Percentiles rank a stretch among this genome's conserved stretches.
Conservation (phyloP, 2,113 vertebrate species). For the Datnioides undecimradiatus region DNA sequence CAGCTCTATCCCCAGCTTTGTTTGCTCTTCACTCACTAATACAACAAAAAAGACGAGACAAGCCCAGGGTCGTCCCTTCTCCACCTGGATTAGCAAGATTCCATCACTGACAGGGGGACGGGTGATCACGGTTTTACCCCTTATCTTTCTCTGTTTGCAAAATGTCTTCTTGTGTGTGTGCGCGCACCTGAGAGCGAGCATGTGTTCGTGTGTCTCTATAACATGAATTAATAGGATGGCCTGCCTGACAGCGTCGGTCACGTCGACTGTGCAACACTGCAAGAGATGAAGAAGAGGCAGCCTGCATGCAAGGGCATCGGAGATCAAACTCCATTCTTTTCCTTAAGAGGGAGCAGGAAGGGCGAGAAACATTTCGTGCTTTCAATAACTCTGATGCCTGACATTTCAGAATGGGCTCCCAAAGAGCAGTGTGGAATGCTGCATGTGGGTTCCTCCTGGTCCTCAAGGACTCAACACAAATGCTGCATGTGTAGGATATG, state of each 20-base stretch:
- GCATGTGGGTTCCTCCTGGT: neutral
- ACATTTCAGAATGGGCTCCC: conserved; percentile 6
- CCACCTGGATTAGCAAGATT: conserved; percentile 30
- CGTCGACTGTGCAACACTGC: neutral
- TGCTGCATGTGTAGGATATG: neutral
- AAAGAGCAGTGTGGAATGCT: neutral
- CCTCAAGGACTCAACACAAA: neutral
- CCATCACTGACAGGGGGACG: neutral
- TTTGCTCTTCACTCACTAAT: neutral
- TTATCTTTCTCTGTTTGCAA: neutral
- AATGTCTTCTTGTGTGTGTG: neutral
- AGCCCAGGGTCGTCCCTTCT: conserved; percentile 19
- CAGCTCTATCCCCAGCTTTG: neutral
- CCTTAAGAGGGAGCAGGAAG: neutral
- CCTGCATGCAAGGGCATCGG: conserved; percentile 1
- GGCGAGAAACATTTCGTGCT: neutral
- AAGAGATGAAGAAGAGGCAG: conserved; percentile 12
- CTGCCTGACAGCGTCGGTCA: conserved; percentile 6
- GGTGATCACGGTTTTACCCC: neutral
- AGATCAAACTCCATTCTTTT: neutral
- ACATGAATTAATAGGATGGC: neutral
- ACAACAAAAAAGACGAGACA: conserved; percentile 15
- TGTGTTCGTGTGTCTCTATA: neutral
- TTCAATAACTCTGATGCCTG: conserved; percentile 21
- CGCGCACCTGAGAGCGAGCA: neutral